These are phyloP conservation scores for Rhagonycha lutea DNA, from an alignment of 2,888 invertebrate genomes.

Conservation along the genomic window DNA sequence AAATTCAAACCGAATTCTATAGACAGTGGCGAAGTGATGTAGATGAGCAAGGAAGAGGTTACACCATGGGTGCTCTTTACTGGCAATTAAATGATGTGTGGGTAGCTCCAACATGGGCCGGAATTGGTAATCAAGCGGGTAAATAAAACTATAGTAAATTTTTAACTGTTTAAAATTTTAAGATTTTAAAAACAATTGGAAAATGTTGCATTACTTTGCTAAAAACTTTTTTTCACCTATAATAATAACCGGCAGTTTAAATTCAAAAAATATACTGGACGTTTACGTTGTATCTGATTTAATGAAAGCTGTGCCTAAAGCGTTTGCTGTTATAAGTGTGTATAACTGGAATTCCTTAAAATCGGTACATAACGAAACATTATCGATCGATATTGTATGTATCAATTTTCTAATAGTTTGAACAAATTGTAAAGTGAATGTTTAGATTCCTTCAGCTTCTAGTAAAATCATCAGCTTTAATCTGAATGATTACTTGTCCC, in stretches of 20 bases:
- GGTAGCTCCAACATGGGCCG: constrained; percentile 96
- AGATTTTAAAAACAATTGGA: constrained; percentile 52
- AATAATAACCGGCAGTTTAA: constrained; percentile 64
- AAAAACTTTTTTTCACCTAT: constrained; percentile 82
- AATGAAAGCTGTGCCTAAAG: constrained; percentile 44
- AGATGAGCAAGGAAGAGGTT: constrained; percentile 61
- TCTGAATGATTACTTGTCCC: background rate
- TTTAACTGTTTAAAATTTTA: background rate
- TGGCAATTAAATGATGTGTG: constrained; percentile 99
- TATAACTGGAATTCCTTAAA: constrained; percentile 59
- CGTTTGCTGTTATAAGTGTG: constrained; percentile 60
- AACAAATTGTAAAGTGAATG: constrained; percentile 10
- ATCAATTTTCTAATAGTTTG: background rate
- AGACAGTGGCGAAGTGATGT: constrained; percentile 61
- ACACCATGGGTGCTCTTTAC: constrained; percentile 95
- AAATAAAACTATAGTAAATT: background rate
- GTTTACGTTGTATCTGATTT: constrained; percentile 70
- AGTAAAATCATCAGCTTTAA: background rate
- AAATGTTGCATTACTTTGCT: constrained; percentile 81
- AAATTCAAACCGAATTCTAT: constrained; percentile 84
- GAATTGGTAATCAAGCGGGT: constrained; percentile 68
- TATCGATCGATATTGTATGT: constrained; percentile 9
- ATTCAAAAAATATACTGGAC: constrained; percentile 56
- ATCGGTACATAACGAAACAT: constrained; percentile 22
- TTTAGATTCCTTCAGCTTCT: constrained; percentile 45